Evolutionary conservation across 2,888 invertebrate species (phyloP), one percentile per base, ranked within the genome.

Genomic region (Thymelicus acteon): DNA sequence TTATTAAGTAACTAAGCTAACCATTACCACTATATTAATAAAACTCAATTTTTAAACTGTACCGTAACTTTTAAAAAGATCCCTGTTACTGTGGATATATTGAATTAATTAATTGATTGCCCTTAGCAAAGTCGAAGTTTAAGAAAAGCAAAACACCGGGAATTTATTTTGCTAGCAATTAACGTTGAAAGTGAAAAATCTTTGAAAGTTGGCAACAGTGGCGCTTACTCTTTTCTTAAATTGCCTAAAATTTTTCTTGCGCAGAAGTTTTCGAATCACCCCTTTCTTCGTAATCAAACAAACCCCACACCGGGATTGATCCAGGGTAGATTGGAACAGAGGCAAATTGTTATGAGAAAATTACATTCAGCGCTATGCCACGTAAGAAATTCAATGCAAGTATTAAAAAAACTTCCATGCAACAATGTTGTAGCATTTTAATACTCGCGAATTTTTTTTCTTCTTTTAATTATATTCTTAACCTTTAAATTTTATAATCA

Each of bases 141-240:
- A 82, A 88, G 85, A 84, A 87, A 87, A 84, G 87, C 84, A 87
- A 89, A 89, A 87, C 85, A 86, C 82, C 84, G 75, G 85, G 89
- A 91, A 91, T 92, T 92, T 91, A 92, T 92, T 93, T 91, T 89
- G 79, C 82, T 89, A 87, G 85, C 91, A 93, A 93, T 93, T 93
- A 93, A 89, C 84, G 89, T 86, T 87, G 89, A 89, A 88, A 93
- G 91, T 93, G 93, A 93, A 93, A 93, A 93, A 93, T 93, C 91
- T 91, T 86, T 83, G 76, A 86, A 91, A 91, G 83, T 91, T 87
- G 77, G 77, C 77, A 79, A 79, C 81, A 80, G 82, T 82, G 84
- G 80, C 84, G 84, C 82, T 91, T 90, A 90, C 86, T 89, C 85
- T 88, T 92, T 90, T 88, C 87, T 88, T 87, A 89, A 91, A 90